Evolutionary conservation across 2,113 vertebrate species (phyloP).

Genomic region (Serranochromis macrocephalus): DNA sequence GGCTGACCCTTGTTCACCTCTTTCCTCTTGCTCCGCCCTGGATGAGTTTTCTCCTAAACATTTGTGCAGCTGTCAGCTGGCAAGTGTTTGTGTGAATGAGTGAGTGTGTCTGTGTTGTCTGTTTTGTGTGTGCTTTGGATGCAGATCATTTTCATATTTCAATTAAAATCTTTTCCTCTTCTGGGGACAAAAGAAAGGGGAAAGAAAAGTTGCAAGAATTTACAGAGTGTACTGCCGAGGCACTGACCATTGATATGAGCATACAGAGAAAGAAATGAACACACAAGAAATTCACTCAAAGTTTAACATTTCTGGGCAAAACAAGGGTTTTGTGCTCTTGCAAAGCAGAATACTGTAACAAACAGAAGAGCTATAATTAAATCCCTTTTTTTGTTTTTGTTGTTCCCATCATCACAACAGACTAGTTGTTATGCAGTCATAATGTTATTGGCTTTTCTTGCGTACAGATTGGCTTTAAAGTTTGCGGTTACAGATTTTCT

Average conservation of each 20-base stretch:
- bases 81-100: conserved; percentile 34
- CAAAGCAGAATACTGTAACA: background rate
- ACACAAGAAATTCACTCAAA: background rate
- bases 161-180: background rate
- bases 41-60: conserved; percentile 48
- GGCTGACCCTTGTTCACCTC: conserved; percentile 52
- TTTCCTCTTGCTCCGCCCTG: conserved; percentile 19
- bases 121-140: background rate
- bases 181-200: background rate
- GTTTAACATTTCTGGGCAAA: background rate
- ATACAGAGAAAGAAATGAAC: background rate
- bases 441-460: background rate
- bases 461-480: background rate
- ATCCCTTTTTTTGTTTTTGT: background rate
- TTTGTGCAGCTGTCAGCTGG: conserved; percentile 60
- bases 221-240: background rate
- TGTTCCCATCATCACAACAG: background rate
- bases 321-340: background rate
- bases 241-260: background rate
- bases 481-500: background rate
- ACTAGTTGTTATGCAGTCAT: background rate
- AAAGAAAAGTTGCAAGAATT: background rate
- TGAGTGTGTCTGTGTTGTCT: background rate
- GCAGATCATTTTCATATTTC: conserved; percentile 1
- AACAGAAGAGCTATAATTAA: background rate